phyloP scores from a whole-genome alignment of 2,113 vertebrate species.

The Eolophus roseicapilla region DNA sequence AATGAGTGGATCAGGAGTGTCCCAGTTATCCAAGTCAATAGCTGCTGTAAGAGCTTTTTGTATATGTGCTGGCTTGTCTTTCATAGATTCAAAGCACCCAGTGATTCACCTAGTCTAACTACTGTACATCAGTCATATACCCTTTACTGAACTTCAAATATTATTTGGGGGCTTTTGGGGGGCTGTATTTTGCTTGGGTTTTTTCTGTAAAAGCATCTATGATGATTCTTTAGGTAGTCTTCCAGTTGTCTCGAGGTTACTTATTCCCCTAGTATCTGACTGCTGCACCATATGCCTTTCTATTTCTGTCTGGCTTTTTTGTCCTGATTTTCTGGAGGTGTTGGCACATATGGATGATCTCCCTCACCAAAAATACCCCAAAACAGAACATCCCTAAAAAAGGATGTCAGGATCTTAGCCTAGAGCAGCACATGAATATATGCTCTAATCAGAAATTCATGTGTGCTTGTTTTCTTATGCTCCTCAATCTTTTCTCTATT shows the following conservation, averaged over 20 bases:
- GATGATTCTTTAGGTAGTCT: background rate
- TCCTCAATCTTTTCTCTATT: background rate
- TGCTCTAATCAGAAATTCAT: background rate
- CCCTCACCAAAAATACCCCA: background rate
- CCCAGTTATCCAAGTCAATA: conserved; percentile 1
- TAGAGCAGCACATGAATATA: background rate
- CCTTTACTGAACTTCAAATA: background rate
- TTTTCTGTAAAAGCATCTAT: background rate
- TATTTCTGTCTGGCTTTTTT: background rate
- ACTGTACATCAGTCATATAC: background rate
- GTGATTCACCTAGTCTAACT: background rate
- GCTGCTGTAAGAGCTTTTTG: background rate
- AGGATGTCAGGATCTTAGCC: background rate
- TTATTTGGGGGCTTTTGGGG: background rate
- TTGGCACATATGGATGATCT: background rate
- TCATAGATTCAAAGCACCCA: background rate
- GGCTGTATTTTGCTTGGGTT: background rate
- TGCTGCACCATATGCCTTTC: background rate
- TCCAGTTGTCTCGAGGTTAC: background rate
- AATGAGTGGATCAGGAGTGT: background rate
- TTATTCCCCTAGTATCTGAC: background rate
- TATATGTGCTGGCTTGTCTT: rapidly evolving
- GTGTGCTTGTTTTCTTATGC: background rate
- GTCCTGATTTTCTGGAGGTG: background rate
- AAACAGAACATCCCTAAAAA: background rate